A percentile compares a stretch with the other conserved stretches of the same genome.
Conservation (phyloP, 2,797 vertebrate species). For the Carduelis carduelis region DNA sequence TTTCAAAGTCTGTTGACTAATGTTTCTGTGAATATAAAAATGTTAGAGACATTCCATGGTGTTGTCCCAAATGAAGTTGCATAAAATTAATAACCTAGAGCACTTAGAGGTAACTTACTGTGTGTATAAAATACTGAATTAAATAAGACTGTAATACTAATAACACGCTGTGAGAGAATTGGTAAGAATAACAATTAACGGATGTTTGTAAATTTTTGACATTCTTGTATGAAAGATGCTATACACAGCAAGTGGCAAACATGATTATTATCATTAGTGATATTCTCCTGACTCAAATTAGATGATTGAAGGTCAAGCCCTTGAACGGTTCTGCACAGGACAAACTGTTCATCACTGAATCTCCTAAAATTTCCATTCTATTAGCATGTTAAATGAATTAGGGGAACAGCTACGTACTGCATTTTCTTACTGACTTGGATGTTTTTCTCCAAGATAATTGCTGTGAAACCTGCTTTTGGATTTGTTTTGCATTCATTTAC, state of each 20-base stretch:
- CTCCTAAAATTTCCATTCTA: not conserved
- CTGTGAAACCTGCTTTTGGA: not conserved
- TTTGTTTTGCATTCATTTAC: not conserved
- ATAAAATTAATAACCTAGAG: not conserved
- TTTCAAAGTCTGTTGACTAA: not conserved
- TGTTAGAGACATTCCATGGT: not conserved
- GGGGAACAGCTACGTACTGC: not conserved
- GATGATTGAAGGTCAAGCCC: slow-evolving; percentile 7
- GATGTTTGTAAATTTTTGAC: not conserved
- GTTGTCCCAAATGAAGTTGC: not conserved
- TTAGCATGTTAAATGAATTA: not conserved
- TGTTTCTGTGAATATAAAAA: not conserved
- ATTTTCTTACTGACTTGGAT: not conserved
- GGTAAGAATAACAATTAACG: not conserved
- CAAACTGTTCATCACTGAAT: not conserved
- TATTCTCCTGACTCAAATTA: slow-evolving; percentile 37
- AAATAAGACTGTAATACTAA: not conserved
- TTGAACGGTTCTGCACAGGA: not conserved
- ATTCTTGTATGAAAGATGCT: not conserved
- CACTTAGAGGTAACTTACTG: not conserved
- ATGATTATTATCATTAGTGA: not conserved
- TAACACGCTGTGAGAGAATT: not conserved
- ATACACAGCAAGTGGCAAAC: slow-evolving; percentile 3
- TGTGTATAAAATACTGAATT: not conserved
- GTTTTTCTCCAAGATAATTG: not conserved